Evolutionary conservation across 30 jellyfish, hydroid and myxozoan species (phyloP), one percentile per base, ranked within the genome.

Genomic region (Phacellophora camtschatica): DNA sequence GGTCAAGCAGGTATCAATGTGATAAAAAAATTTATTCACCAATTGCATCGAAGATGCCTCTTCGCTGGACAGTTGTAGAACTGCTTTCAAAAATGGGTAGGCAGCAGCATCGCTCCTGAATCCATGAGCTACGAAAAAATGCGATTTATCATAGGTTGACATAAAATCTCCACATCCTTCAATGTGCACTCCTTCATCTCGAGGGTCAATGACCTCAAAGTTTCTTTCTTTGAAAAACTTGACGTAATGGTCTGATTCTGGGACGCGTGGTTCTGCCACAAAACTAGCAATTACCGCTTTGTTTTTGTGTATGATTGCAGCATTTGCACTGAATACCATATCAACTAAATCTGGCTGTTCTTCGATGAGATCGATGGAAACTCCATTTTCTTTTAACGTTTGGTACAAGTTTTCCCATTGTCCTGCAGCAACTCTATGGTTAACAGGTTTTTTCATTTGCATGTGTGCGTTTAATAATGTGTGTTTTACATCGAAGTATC

Each of bases 141-240:
- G 91, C 5, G 91, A 80, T 37, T 80, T 64, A 28, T 80, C 91
- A 71, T 80, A 80, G 12, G 62, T 25, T 7, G 91, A 80, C 91
- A 80, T 80, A 77, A 80, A 80, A 66, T 80, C 91, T 0, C 91
- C 91, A 53, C 91, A 80, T 4, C 91, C 91, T 39, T 80, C 91
- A 51, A 80, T 80, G 61, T 80, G 91, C 27, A 80, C 91, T 7
- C 81, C 81, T 64, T 80, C 91, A 0, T 48, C 69, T 8, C 84
- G 50, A 1, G 91, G 91, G 42, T 80, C 91, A 31, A 80, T 80
- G 22, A 80, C 91, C 30, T 80, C 91, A 53, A 80, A 80, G 84
- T 80, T 71, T 18, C 91, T 45, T 29, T 80, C 91, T 28, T 71
- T 71, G 82, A 80, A 80, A 65, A 80, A 80, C 73, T 64, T 64